A percentile compares a stretch with the other conserved stretches of the same genome.
These are phyloP conservation scores for Hydrozoanthus gracilis DNA, from an alignment of 92 coral and sea anemone species.

Conservation along the genomic window DNA sequence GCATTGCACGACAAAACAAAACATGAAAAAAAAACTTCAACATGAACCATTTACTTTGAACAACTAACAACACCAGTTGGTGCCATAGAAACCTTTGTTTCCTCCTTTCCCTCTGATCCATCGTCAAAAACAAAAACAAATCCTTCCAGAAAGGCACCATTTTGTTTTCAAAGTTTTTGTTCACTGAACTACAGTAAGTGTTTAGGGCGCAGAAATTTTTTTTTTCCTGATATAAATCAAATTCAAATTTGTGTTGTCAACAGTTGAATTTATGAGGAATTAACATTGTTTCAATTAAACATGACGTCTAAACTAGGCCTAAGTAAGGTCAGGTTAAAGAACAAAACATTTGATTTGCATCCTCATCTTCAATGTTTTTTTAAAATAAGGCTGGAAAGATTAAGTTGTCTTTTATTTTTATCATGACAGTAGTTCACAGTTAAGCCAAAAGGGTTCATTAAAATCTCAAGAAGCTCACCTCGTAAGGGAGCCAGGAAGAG, in stretches of 20 bases:
- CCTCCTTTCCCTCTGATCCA: neutral
- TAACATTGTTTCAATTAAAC: neutral
- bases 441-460: no score
- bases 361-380: no score
- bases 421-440: no score
- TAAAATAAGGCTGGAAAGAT: no score
- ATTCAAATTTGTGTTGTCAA: neutral
- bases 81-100: neutral
- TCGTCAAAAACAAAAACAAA: neutral
- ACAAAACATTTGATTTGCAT: no score
- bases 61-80: neutral
- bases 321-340: no score
- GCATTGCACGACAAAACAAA: neutral
- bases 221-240: neutral
- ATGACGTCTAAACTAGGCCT: neutral
- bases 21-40: neutral
- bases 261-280: neutral
- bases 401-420: no score
- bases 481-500: no score
- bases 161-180: neutral
- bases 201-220: neutral
- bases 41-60: neutral
- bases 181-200: neutral
- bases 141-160: neutral
- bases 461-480: no score